phyloP scores from a whole-genome alignment of 2,113 vertebrate genomes.

The Vimba vimba region DNA sequence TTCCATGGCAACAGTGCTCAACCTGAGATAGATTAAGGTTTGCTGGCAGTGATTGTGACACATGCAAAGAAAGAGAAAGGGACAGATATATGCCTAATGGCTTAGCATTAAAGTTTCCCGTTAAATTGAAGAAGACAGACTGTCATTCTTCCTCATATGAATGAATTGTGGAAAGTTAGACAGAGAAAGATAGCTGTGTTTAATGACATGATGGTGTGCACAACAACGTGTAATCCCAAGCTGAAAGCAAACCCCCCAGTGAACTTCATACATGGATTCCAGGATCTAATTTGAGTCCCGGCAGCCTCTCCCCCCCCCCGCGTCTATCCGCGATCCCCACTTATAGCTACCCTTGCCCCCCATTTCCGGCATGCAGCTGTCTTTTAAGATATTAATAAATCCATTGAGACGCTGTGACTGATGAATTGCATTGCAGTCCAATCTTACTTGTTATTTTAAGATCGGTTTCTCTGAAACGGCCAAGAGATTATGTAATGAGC shows the following conservation, averaged over 20 bases:
- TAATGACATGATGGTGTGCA: conserved; percentile 47
- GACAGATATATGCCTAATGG: background rate
- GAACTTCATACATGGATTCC: conserved; percentile 79
- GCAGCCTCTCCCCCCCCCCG: conserved; percentile 55
- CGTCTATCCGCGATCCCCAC: conserved; percentile 20
- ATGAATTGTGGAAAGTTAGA: conserved; percentile 25
- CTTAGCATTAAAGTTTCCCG: background rate
- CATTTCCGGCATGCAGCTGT: conserved; percentile 65
- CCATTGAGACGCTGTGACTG: conserved; percentile 56
- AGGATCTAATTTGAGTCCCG: conserved; percentile 77
- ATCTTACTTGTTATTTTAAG: conserved; percentile 15
- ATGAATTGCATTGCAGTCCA: conserved; percentile 46
- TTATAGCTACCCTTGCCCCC: conserved; percentile 46
- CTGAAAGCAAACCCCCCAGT: conserved; percentile 77
- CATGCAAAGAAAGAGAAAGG: conserved; percentile 21
- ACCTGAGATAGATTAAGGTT: conserved; percentile 26
- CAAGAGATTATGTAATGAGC: conserved; percentile 1
- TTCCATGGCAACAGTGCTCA: conserved; percentile 48
- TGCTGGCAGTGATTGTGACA: background rate
- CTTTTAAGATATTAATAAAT: conserved; percentile 66
- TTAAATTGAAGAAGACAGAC: background rate
- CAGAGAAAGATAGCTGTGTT: background rate
- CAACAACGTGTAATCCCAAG: conserved; percentile 55
- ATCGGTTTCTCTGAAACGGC: background rate
- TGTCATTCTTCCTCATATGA: background rate